Conservation (phyloP, 1,140 invertebrate genomes). For the Pseudachorutes palmiensis region DNA sequence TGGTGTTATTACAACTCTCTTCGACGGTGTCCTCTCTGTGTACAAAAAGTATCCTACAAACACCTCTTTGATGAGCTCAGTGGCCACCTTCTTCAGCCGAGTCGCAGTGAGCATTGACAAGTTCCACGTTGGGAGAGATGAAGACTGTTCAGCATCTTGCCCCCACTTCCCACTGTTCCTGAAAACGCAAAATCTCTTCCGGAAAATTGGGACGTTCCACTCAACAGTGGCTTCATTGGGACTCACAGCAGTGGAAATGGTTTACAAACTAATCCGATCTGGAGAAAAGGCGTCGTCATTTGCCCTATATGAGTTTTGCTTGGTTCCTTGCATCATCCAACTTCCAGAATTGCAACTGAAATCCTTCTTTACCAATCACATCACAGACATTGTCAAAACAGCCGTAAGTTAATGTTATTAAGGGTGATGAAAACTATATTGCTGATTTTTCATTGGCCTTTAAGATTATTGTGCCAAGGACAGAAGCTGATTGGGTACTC, state of each 20-base stretch:
- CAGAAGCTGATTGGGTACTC: slow-evolving; percentile 20
- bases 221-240: background rate
- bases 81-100: background rate
- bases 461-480: background rate
- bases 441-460: background rate
- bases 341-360: slow-evolving; percentile 1
- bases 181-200: background rate
- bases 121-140: background rate
- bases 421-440: background rate
- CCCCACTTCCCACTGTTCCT: background rate
- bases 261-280: background rate
- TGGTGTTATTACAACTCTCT: too few relatives aligned
- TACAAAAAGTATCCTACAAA: background rate
- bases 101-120: background rate
- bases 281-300: background rate
- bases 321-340: slow-evolving; percentile 13
- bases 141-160: background rate
- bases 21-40: background rate
- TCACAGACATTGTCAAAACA: slow-evolving; percentile 11
- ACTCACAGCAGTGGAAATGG: background rate
- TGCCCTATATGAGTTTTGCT: background rate
- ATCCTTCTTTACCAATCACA: slow-evolving; percentile 18
- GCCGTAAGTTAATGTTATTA: slow-evolving; percentile 11
- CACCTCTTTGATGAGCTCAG: background rate
- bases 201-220: background rate